Evolutionary conservation across 2,888 invertebrate species (phyloP), one percentile per base, ranked within the genome.

Genomic region (Torymus tubicola): DNA sequence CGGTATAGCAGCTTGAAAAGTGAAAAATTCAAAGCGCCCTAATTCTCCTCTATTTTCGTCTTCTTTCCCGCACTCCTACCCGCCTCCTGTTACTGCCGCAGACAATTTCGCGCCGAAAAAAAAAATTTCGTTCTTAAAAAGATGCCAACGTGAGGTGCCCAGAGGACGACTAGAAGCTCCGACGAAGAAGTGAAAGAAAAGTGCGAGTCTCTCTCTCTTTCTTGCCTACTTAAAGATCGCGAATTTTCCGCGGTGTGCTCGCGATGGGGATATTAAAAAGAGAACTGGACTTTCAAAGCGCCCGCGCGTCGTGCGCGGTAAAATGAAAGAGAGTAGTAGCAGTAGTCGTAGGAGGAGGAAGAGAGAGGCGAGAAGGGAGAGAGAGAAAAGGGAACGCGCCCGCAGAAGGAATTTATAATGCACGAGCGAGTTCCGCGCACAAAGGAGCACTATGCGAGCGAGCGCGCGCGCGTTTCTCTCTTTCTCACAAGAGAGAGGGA

Each of bases 361-460:
- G 18, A 13, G 12, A 50, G 16, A 31, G 8, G 31, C 1, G 24
- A 4, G 16, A 3, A 52, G 18, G n/a, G 5, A 58, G 31, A 24
- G 10, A 52, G 18, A 21, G 5, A 58, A 53, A 24, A 42, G 31
- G 53, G 16, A 10, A 52, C 8, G n/a, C 53, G 50, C 12, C 24
- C 68, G 53, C 55, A 73, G 31, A 65, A 70, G 60, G 65, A 70
- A 74, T 80, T 80, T 70, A 74, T 70, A 75, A 75, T 75, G 63
- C 65, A 74, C 53, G 74, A 70, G 60, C 24, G 64, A 60, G 18
- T 69, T 52, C 16, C 31, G 42, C 12, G 24, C 70, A 71, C 75
- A 75, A 80, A 75, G 70, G 55, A 70, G 55, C 71, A 58, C 69
- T 65, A 31, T 63, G 21, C n/a, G n/a, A n/a, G 31, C 31, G 31